Conservation (phyloP, 1,140 invertebrate genomes). For the Pectinophora gossypiella region DNA sequence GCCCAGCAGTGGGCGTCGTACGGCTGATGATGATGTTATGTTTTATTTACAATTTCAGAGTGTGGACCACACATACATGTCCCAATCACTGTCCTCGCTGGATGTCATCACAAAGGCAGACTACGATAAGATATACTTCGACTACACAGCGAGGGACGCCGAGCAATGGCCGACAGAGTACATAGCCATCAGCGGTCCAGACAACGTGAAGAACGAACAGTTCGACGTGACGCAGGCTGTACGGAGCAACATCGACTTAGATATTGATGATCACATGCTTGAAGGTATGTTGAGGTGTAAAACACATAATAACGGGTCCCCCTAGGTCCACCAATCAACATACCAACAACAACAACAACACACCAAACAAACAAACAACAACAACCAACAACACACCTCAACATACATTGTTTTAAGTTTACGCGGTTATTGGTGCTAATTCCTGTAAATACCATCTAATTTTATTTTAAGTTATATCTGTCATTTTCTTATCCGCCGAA, state of each 20-base stretch:
- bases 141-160: slow-evolving; percentile 24
- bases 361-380: too few species aligned
- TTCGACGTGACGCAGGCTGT: slow-evolving; percentile 42
- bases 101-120: slow-evolving; percentile 34
- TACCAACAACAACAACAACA: too few species aligned
- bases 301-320: too few species aligned
- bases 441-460: too few species aligned
- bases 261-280: slow-evolving; percentile 44
- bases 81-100: slow-evolving; percentile 47
- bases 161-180: slow-evolving; percentile 35
- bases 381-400: too few species aligned
- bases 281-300: slow-evolving; percentile 34
- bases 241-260: slow-evolving; percentile 41
- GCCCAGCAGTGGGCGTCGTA: too few species aligned
- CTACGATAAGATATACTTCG: slow-evolving; percentile 53
- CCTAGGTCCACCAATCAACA: too few species aligned
- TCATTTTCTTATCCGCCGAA: too few species aligned
- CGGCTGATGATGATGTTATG: too few species aligned
- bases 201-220: slow-evolving; percentile 42
- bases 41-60: slow-evolving; percentile 43
- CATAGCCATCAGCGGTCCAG: slow-evolving; percentile 23
- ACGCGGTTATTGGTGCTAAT: too few species aligned
- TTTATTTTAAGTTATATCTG: too few species aligned
- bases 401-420: too few species aligned
- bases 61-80: slow-evolving; percentile 59